Conservation (phyloP, 2,113 vertebrate genomes). For the Dromiciops gliroides region DNA sequence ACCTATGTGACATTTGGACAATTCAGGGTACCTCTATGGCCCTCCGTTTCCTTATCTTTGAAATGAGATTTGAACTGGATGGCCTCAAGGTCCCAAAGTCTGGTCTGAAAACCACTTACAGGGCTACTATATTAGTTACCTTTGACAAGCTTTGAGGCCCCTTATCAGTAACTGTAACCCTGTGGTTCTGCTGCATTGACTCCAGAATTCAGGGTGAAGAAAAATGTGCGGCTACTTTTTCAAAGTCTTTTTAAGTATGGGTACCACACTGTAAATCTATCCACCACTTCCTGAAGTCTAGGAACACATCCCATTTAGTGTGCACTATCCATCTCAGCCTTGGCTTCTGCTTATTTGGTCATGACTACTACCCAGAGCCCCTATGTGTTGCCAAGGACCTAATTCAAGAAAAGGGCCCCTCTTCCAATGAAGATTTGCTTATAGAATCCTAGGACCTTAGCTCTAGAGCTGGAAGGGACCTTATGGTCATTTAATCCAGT, state of each 20-base stretch:
- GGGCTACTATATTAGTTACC: neutral
- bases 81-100: neutral
- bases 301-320: neutral
- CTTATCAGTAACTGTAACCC: neutral
- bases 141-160: neutral
- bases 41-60: neutral
- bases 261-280: neutral
- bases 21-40: neutral
- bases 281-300: neutral
- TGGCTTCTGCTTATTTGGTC: neutral
- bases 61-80: neutral
- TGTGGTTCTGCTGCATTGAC: neutral
- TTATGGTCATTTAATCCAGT: neutral
- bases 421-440: neutral
- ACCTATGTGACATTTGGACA: neutral
- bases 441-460: neutral
- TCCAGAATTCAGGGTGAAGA: neutral
- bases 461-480: neutral
- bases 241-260: neutral
- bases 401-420: neutral
- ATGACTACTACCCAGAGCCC: neutral
- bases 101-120: neutral
- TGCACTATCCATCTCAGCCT: neutral
- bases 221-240: neutral
- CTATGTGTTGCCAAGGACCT: neutral